Evolutionary conservation across 2,113 vertebrate species (phyloP), one percentile per base, ranked within the genome.

Genomic region (Tyto alba): DNA sequence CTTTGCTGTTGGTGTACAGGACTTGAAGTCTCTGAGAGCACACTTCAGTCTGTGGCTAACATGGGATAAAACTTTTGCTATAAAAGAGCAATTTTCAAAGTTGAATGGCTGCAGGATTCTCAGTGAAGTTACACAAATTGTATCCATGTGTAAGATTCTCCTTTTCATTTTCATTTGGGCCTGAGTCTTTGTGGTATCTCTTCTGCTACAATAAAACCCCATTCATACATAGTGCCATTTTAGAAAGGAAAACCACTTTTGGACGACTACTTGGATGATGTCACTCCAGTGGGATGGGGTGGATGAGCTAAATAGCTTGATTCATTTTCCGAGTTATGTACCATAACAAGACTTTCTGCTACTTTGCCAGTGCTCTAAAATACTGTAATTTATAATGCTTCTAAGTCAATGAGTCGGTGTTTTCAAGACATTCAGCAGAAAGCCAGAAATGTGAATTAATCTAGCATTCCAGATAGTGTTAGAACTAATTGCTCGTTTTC

Each of bases 281-380:
- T 47, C 59, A 53, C 79, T 74, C 47, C 72, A 52, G 83, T 77
- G 97, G 97, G 95, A 95, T 68, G 41, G 26, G 16, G 10, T 62
- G 83, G 86, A 59, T 94, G 69, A 96, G 94, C 93, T 93, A 29
- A 95, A 92, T 3, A 90, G 48, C 71, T 89, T 77, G 68, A 66
- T 82, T 90, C 74, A 45, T 89, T 69, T 71, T 59, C 75, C 43
- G 74, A 96, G 89, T 91, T 88, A 92, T 55, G 82, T 47, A 50
- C 85, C 85, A 13, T 59, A 93, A 72, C 79, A 84, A 91, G 90
- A 78, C 78, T 89, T 92, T 84, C 74, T 83, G 56, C 67, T 76
- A 4, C 68, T 78, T 93, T 96, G 95, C 92, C 97, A 93, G 94
- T 63, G 74, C 90, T 93, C 45, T 38, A 6, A 78, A 84, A 45